Conservation (phyloP, 2,888 invertebrate species). For the Dicycla oo region DNA sequence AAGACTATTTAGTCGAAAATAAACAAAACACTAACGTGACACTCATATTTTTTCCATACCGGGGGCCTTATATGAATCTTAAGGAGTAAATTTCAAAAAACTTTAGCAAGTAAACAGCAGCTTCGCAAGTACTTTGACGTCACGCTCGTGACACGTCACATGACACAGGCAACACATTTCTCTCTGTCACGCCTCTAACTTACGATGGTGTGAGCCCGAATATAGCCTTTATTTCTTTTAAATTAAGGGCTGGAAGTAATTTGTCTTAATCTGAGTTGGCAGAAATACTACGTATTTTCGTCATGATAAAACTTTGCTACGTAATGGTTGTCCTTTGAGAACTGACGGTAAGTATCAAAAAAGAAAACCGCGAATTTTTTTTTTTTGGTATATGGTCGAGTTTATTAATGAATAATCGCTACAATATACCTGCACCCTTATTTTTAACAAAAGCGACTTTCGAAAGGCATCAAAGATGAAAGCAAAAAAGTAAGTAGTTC, state of each 20-base stretch:
- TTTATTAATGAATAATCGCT: neutral
- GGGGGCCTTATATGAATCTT: too few species aligned
- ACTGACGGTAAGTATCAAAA: neutral
- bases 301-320: slow-evolving; percentile 1
- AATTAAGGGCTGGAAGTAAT: slow-evolving; percentile 21
- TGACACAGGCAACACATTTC: slow-evolving; percentile 2
- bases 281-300: neutral
- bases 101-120: too few species aligned
- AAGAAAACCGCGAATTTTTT: slow-evolving; percentile 2
- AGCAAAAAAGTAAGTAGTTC: too few species aligned
- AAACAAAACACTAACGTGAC: too few species aligned
- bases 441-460: neutral
- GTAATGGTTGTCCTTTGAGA: slow-evolving; percentile 32
- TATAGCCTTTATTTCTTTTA: slow-evolving; percentile 2
- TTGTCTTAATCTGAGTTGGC: slow-evolving; percentile 1
- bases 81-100: too few species aligned
- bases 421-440: neutral
- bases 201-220: neutral
- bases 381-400: neutral
- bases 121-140: too few species aligned
- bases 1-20: too few species aligned
- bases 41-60: too few species aligned
- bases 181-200: neutral
- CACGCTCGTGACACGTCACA: neutral
- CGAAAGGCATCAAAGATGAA: too few species aligned